Base-by-base conservation (phyloP, 53 echinoderm and acorn worm genomes). In the Antedon mediterranea region DNA sequence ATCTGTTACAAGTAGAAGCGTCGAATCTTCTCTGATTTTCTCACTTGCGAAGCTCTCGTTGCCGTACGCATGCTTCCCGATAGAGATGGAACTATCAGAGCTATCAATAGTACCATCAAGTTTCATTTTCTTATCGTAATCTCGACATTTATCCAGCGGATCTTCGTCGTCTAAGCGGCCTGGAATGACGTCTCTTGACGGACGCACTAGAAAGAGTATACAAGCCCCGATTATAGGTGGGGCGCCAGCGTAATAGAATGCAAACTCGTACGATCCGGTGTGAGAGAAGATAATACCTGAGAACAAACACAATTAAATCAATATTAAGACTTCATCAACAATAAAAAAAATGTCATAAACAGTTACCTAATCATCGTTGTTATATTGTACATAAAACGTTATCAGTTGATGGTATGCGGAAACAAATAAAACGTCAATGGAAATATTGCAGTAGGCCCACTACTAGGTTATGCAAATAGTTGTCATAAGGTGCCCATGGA, bases 171-270 rank as follows among this genome's bases (percentile, higher is more conserved):
- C 57, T 23, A 57, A 18, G 26, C 23, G 77, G 42, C 30, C 44
- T 74, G 34, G 85, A 3, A 4, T 44, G 44, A 72, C 34, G n/a
- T 72, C 76, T 14, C 28, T 33, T 28, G 79, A 80, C 14, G 79
- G 85, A 15, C 84, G 41, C 34, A 94, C 74, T 75, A 89, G 85
- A 71, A 89, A 91, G 11, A 91, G 87, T 28, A 88, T 87, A 78
- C 88, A 97, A 18, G 92, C 90, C 0, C 85, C 87, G 29, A 97
- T 80, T 74, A 97, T 88, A 13, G 97, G 89, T 3, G 97, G 88
- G 0, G 85, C 79, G 11, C 97, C 97, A 0, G 97, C 83, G 0
- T 88, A 80, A 42, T 90, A 81, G 80, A 97, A 92, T 30, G 97
- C 95, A 14, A 92, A 30, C 31, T 87, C 84, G 78, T 95, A 95